These are phyloP conservation scores for Escarpia spicata DNA, from an alignment of 2,888 invertebrate genomes.

Conservation along the genomic window DNA sequence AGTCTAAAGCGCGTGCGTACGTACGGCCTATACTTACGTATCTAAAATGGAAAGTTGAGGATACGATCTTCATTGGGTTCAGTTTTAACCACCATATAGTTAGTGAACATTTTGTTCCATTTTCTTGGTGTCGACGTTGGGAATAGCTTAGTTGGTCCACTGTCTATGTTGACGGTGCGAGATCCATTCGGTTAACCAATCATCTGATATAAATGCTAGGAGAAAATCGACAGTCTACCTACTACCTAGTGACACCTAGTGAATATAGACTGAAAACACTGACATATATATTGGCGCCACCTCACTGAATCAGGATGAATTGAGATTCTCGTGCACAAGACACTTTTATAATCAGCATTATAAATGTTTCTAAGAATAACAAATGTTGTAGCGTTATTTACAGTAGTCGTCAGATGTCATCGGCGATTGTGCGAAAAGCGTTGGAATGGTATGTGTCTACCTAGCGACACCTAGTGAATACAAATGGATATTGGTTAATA, in stretches of 20 bases:
- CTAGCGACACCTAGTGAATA: neutral
- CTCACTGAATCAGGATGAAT: neutral
- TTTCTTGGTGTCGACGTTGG: too few relatives aligned
- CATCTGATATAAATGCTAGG: too few relatives aligned
- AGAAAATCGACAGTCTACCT: neutral
- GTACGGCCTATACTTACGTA: too few relatives aligned
- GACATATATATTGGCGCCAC: neutral
- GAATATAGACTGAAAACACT: neutral
- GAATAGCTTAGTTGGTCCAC: too few relatives aligned
- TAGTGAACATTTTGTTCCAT: too few relatives aligned
- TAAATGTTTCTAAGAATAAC: neutral
- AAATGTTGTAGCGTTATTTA: neutral
- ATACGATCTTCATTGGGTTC: too few relatives aligned
- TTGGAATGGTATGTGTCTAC: neutral
- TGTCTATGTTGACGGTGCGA: too few relatives aligned
- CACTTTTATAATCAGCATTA: too few relatives aligned
- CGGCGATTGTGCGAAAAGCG: neutral
- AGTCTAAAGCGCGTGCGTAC: too few relatives aligned
- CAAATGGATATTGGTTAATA: neutral
- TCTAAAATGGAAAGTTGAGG: too few relatives aligned
- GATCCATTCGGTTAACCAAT: too few relatives aligned
- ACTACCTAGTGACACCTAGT: neutral
- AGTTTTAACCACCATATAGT: too few relatives aligned
- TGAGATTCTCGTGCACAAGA: neutral
- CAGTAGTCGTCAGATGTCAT: neutral